Base-by-base conservation (phyloP, 64 coral and sea anemone genomes). In the Dendronephthya gigantea region DNA sequence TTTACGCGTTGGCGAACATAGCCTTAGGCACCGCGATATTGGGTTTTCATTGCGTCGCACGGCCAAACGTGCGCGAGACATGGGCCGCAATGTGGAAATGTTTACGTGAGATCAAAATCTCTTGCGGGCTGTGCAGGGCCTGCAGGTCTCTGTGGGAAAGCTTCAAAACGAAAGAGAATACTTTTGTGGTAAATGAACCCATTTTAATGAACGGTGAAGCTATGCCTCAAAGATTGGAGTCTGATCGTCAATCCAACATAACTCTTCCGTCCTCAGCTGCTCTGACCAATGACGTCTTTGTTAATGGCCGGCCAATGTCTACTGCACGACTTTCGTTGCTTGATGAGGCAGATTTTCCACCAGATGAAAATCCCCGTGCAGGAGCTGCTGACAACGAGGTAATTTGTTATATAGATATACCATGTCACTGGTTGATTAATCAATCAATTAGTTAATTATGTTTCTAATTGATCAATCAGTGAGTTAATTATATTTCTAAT, bases 251-350 rank as follows among this genome's bases (percentile, higher is more conserved):
- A 6, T 93, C 91, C 1, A 98, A 93, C 35, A 92, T 98, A 3
- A 93, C 95, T 8, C 51, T 98, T 17, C 92, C 95, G 12, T 98
- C 90, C 22, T 98, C 92, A 3, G 95, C 95, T 7, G 92, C 85
- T 22, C 84, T 98, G 65, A 92, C 85, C 48, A 79, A 93, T 49
- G 85, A 92, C 34, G 72, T 79, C 9, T 79, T 79, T 79, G 72
- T 79, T 79, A 34, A 79, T 79, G 72, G 72, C 30, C 30, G 72
- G 15, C 72, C 72, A 39, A 19, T 79, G 72, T 79, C 72, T 29
- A 79, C 72, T 34, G 72, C 72, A 11, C 72, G 72, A 34, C 19
- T 79, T 79, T 79, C 72, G 32, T 79, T 79, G 8, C 31, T 79
- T 29, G 72, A 79, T 0, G 72, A 79, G 72, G 72, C 72, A 10